Evolutionary conservation across 1,140 invertebrate genomes (phyloP).

Genomic region (Pinna nobilis): DNA sequence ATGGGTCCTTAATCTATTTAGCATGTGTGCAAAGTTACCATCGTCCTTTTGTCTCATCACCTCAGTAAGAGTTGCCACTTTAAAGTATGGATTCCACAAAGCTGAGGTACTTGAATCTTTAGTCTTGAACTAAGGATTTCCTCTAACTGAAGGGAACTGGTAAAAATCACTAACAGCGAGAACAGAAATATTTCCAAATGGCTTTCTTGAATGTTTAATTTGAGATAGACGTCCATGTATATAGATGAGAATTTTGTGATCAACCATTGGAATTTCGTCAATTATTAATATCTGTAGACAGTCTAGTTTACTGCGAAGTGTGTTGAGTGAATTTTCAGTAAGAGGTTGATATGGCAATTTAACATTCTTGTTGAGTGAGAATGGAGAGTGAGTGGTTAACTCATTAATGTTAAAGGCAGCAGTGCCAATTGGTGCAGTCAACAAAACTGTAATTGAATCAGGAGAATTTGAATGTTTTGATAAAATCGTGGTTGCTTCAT

Average conservation of each 20-base stretch:
- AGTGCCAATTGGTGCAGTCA: conserved; percentile 27
- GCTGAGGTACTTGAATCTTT: not conserved
- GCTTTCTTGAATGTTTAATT: conserved; percentile 24
- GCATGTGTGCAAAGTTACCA: not conserved
- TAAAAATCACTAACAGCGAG: conserved; percentile 37
- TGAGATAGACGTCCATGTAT: conserved; percentile 32
- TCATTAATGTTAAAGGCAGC: conserved; percentile 39
- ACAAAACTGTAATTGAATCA: conserved; percentile 21
- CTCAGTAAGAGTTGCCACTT: not conserved
- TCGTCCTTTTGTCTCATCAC: conserved; percentile 29
- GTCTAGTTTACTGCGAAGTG: not conserved
- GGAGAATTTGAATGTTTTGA: not conserved
- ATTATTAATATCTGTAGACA: conserved; percentile 35
- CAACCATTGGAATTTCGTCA: conserved; percentile 48
- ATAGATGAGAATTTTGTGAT: conserved; percentile 34
- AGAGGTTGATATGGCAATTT: conserved; percentile 24
- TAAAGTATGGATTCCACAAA: conserved; percentile 21
- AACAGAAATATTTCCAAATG: conserved; percentile 28
- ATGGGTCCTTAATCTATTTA: conserved; percentile 19
- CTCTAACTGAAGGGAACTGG: conserved; percentile 22
- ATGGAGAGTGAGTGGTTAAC: conserved; percentile 12
- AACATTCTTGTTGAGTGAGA: not conserved
- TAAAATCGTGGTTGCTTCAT: conserved; percentile 31
- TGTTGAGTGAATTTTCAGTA: conserved; percentile 4
- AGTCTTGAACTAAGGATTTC: not conserved